phyloP scores from a whole-genome alignment of 2,888 invertebrate genomes.

The Troides helena region DNA sequence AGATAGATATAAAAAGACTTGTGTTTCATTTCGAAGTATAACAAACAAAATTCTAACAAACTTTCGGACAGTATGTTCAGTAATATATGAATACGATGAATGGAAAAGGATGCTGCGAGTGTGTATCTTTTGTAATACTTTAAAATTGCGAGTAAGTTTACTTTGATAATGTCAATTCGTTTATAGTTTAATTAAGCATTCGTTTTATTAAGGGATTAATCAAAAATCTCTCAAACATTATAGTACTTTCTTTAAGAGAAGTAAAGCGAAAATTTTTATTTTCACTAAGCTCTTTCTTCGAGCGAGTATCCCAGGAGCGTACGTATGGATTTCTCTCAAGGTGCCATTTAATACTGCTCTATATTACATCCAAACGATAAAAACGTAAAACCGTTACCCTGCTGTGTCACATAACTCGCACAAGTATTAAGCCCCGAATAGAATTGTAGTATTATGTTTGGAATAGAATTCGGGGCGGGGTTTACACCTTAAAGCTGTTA shows the following conservation, averaged over 20 bases:
- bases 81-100: too few relatives aligned
- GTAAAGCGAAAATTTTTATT: too few relatives aligned
- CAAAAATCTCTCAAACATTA: too few relatives aligned
- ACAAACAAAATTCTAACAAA: too few relatives aligned
- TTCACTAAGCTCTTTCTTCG: neutral
- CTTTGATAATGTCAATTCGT: neutral
- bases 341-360: constrained; percentile 14
- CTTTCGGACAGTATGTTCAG: too few relatives aligned
- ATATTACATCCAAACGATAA: constrained; percentile 26
- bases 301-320: neutral
- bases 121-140: neutral
- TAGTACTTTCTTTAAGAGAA: too few relatives aligned
- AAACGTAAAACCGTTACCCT: constrained; percentile 15
- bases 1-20: neutral
- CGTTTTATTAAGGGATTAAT: neutral
- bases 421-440: constrained; percentile 14
- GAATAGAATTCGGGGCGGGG: constrained; percentile 11
- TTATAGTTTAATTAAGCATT: neutral
- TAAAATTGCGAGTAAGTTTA: too few relatives aligned
- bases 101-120: too few relatives aligned
- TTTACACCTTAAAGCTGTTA: constrained; percentile 22
- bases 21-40: too few relatives aligned
- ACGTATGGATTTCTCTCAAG: constrained; percentile 13
- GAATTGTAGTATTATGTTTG: constrained; percentile 16
- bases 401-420: constrained; percentile 16